Base-by-base conservation (phyloP, 1,140 invertebrate species). In the Hyposmocoma kahamanoa region DNA sequence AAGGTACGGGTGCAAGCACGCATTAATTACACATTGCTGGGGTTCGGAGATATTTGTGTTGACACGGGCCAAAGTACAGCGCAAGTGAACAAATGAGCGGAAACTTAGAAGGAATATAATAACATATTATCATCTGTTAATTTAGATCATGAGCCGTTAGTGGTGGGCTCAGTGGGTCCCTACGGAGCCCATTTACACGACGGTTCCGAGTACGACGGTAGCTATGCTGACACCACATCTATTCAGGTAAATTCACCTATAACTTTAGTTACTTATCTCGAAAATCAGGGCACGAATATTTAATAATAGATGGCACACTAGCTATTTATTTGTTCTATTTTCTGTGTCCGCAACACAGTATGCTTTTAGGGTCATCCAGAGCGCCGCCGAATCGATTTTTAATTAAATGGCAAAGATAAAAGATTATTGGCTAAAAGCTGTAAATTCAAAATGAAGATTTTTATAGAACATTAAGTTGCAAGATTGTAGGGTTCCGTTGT, bases 151-250 rank as follows among this genome's bases (percentile, higher is more conserved):
- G 46, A 76, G 8, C 90, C 92, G 1, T 54, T 91, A 19, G 89
- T 95, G 32, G 90, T 93, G 32, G 97, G 95, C 6, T 96, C 96
- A 0, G 91, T 97, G 28, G 96, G 97, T 0, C 95, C 97, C 0
- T 98, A 96, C 69, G 97, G 96, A 0, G 96, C 96, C 3, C 92
- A 90, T 56, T 85, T 97, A 3, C 91, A 93, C 64, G 95, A 98
- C 81, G 93, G 92, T 15, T 97, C 96, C 0, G 97, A 98, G 80
- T 98, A 97, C 69, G 91, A 88, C 30, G 97, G 97, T 17, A 89
- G 87, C 47, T 98, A 98, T 72, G 90, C 92, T 0, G 90, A 93
- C 36, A 88, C 74, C 0, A 89, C 95, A 36, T 84, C 91, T 18
- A 78, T 84, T 13, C 84, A 92, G 66, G 89, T 87, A 78, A 42